Base-by-base conservation (phyloP, 2,888 invertebrate genomes). In the Cryptops parisi region DNA sequence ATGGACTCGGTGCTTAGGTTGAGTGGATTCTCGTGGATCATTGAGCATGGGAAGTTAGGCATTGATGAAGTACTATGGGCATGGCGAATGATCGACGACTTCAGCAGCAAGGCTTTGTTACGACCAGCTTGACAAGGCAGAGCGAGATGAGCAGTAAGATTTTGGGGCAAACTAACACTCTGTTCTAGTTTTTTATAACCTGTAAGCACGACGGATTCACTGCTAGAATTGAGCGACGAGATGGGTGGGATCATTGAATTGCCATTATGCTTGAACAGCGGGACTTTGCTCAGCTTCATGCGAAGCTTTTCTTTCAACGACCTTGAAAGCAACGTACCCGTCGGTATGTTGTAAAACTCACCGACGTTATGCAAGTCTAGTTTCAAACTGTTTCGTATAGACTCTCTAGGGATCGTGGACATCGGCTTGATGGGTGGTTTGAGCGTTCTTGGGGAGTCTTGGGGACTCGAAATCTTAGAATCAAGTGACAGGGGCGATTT, bases 101-200 rank as follows among this genome's bases (percentile, higher is more conserved):
- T 41, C n/a, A n/a, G n/a, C n/a, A n/a, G n/a, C n/a, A n/a, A n/a
- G n/a, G n/a, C n/a, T n/a, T n/a, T n/a, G n/a, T n/a, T n/a, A n/a
- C n/a, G n/a, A n/a, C n/a, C n/a, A 15, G 12, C 9, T 25, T 15
- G 4, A 6, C 47, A 19, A 3, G 50, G 50, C 5, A 50, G 17
- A 6, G 50, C 21, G 2, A 41, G 17, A 23, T 50, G 50, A 2
- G 41, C 50, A 23, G 50, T 41, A n/a, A 58, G 41, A 33, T 58
- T 52, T 38, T 45, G 78, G 2, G 81, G 81, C 26, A 81, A 79
- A 63, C 80, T 80, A 3, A 74, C 70, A 54, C 80, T 80, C 53
- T 78, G 70, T 60, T 76, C 76, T 55, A 77, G 63, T 58, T 74
- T 68, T 61, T 73, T 70, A 44, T 61, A 64, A 15, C 60, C 59